These are phyloP conservation scores for Ictalurus punctatus DNA, from an alignment of 2,113 vertebrate genomes.

Conservation along the genomic window DNA sequence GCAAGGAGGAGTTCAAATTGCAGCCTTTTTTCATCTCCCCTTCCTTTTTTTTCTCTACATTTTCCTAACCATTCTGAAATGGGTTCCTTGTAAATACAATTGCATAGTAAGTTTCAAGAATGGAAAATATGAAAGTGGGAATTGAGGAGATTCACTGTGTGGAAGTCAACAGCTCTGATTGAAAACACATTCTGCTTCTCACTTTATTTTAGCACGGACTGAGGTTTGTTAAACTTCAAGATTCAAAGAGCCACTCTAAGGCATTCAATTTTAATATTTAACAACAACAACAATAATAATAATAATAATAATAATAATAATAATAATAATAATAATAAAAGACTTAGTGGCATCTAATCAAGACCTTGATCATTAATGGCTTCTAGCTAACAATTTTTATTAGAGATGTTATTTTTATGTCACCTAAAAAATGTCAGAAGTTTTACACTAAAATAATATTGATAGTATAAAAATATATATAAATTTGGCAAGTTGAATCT, in stretches of 20 bases:
- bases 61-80: slow-evolving; percentile 51
- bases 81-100: slow-evolving; percentile 56
- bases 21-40: slow-evolving; percentile 30
- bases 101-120: slow-evolving; percentile 54
- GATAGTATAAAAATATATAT: neutral
- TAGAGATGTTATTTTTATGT: neutral
- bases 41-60: slow-evolving; percentile 30
- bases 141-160: slow-evolving; percentile 41
- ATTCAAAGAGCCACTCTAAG: neutral
- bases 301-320: neutral
- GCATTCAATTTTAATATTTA: neutral
- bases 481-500: neutral
- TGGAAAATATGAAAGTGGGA: slow-evolving; percentile 54
- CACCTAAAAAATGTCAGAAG: neutral
- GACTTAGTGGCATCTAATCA: neutral
- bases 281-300: neutral
- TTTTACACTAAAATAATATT: neutral
- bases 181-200: slow-evolving; percentile 50
- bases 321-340: neutral
- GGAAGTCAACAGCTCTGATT: slow-evolving; percentile 48
- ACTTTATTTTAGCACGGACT: slow-evolving; percentile 29
- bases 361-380: neutral
- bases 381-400: neutral
- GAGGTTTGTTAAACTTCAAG: neutral
- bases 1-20: slow-evolving; percentile 53